Conservation (phyloP, 2,888 invertebrate genomes). For the Neocrepidodera transversa region DNA sequence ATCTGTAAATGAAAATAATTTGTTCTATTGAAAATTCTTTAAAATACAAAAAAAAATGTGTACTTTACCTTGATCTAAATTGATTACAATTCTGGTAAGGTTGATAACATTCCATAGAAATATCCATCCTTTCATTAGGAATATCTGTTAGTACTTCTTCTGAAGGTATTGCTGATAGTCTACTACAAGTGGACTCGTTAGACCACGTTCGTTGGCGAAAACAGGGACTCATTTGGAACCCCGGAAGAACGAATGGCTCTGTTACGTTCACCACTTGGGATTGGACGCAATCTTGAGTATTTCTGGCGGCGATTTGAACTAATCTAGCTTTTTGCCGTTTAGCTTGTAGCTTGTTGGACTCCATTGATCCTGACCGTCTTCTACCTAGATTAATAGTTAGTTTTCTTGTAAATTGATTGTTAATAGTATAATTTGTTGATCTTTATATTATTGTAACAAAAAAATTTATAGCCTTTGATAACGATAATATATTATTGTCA, state of each 20-base stretch:
- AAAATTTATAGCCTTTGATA: no score
- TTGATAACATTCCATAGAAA: background rate
- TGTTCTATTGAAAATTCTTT: background rate
- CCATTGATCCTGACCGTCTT: constrained; percentile 1
- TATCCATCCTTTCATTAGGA: background rate
- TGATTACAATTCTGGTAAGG: background rate
- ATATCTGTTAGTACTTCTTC: background rate
- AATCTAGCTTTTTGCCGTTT: background rate
- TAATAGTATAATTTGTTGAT: no score
- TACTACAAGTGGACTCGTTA: background rate
- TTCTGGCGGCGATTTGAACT: background rate
- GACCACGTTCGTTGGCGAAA: constrained; percentile 9
- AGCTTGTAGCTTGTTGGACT: background rate
- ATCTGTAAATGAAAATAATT: background rate
- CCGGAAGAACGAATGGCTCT: background rate
- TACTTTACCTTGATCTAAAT: constrained; percentile 1
- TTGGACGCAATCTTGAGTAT: background rate
- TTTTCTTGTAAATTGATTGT: no score
- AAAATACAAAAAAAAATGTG: no score
- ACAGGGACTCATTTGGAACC: background rate
- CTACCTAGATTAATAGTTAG: background rate
- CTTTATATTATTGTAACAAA: no score
- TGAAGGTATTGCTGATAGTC: background rate
- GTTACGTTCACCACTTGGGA: background rate
- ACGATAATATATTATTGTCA: no score